phyloP scores from a whole-genome alignment of 2,113 vertebrate genomes.

The Natator depressus region DNA sequence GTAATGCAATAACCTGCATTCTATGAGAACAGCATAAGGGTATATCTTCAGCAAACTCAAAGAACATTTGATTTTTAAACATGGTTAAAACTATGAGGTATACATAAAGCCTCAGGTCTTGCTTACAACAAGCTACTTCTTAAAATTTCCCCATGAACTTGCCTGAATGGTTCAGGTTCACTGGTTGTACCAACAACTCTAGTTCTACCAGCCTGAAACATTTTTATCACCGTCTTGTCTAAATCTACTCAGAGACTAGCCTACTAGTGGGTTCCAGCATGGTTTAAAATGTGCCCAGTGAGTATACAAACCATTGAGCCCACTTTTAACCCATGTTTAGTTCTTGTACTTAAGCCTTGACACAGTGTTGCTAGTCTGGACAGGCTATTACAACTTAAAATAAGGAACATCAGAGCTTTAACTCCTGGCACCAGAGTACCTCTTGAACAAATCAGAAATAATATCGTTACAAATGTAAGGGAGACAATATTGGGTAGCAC shows the following conservation, averaged over 20 bases:
- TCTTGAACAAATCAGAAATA: neutral
- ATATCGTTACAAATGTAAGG: neutral
- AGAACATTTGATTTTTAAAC: neutral
- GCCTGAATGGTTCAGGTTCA: neutral
- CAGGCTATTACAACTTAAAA: neutral
- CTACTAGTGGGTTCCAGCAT: neutral
- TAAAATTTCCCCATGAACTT: neutral
- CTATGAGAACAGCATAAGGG: neutral
- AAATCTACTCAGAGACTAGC: neutral
- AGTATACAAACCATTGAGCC: neutral
- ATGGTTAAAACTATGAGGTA: neutral
- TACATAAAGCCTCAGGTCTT: neutral
- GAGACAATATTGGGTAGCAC: neutral
- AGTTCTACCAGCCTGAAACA: accelerated
- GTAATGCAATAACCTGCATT: neutral
- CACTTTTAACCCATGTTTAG: neutral
- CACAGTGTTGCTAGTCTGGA: neutral
- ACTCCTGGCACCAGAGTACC: neutral
- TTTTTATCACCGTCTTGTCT: neutral
- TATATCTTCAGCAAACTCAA: neutral
- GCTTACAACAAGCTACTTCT: neutral
- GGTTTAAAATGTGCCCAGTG: neutral
- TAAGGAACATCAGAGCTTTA: neutral
- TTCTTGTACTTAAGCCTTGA: neutral
- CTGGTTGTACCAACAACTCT: neutral